Conservation (phyloP, 2,888 invertebrate species). For the Cephus pulcher region DNA sequence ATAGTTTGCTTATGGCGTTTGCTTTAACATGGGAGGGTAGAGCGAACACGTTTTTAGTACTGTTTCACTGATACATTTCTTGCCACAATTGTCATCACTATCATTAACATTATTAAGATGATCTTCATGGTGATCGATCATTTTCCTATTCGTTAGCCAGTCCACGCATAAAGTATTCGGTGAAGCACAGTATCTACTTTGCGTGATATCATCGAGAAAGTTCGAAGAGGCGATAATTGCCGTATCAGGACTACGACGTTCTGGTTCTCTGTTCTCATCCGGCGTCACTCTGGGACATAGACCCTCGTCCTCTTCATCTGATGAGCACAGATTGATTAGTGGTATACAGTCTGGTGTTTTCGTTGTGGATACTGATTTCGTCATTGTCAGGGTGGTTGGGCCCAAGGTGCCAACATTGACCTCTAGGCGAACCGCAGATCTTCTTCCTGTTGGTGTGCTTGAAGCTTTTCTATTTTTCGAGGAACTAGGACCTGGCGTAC, state of each 20-base stretch:
- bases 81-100: constrained; percentile 24
- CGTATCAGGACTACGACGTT: constrained; percentile 15
- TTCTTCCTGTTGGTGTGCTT: constrained; percentile 19
- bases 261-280: constrained; percentile 54
- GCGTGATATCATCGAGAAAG: constrained; percentile 25
- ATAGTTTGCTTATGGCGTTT: constrained; percentile 29
- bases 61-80: constrained; percentile 30
- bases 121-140: constrained; percentile 15
- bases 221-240: constrained; percentile 3
- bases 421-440: constrained; percentile 21
- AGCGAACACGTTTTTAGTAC: constrained; percentile 32
- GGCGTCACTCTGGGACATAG: constrained; percentile 42
- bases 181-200: constrained; percentile 42
- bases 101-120: constrained; percentile 32
- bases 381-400: constrained; percentile 8
- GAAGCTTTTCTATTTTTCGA: not conserved
- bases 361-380: constrained; percentile 5
- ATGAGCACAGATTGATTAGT: constrained; percentile 76
- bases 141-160: constrained; percentile 30
- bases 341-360: constrained; percentile 17
- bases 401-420: constrained; percentile 5
- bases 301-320: constrained; percentile 72
- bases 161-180: constrained; percentile 40
- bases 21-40: constrained; percentile 38
- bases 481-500: not conserved